Evolutionary conservation across 2,797 vertebrate genomes (phyloP), one percentile per base, ranked within the genome.

Genomic region (Pangasius sanitwongsei): DNA sequence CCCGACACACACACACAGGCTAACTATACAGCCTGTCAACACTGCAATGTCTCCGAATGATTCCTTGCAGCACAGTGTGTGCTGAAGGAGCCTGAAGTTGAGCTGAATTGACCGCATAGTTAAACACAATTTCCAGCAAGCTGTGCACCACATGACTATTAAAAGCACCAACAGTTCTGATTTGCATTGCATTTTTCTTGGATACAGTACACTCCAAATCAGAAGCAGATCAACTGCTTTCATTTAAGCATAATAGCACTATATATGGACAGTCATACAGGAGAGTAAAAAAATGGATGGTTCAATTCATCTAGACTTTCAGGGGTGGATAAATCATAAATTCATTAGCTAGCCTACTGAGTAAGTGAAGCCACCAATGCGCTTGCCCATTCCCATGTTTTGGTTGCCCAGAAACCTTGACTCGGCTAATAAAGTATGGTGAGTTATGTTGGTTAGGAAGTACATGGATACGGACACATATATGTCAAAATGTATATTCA

Each of bases 51-150:
- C 34, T 72, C 8, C 65, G 59, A 72, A 37, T 82, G 87, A 83
- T 83, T 70, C 15, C 78, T 50, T 72, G 4, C 59, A 50, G 8
- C 16, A 31, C 23, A 86, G 41, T 25, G 23, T 61, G 82, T 65
- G 31, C 80, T 85, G 34, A 77, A 72, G 82, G 67, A 86, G 65
- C 69, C 34, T 88, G 75, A 57, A 83, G 70, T 82, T 63, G 18
- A 82, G 87, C 75, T 89, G 85, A 86, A 55, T 70, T 74, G 55
- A 87, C 85, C 82, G 23, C 61, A 83, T 0, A 69, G 41, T 87
- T 83, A 78, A 90, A 87, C 87, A 86, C 75, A 83, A 31, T 89
- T 90, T 91, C 91, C 91, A 86, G 86, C 77, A 77, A 82, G 86
- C 87, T 48, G 53, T 78, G 50, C 83, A 86, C 72, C 48, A 65